These are phyloP conservation scores for Setophaga kirtlandii DNA, from an alignment of 2,113 vertebrate genomes.

Conservation along the genomic window DNA sequence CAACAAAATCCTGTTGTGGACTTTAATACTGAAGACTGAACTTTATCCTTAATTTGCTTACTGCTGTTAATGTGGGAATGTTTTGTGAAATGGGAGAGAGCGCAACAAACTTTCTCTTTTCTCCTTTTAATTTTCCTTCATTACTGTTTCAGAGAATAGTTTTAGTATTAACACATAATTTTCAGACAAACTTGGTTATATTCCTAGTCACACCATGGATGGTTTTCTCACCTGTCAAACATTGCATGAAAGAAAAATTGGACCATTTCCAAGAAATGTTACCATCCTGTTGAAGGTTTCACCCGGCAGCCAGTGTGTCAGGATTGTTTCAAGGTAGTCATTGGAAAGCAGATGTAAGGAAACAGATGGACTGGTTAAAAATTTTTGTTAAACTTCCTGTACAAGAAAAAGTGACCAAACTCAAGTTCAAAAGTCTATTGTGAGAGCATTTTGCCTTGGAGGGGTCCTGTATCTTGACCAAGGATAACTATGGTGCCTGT, in stretches of 20 bases:
- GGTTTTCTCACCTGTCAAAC: not conserved
- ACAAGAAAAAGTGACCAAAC: not conserved
- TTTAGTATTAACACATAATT: not conserved
- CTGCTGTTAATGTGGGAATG: not conserved
- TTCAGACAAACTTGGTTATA: not conserved
- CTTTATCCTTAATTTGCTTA: not conserved
- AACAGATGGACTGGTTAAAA: not conserved
- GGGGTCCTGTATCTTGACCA: accelerated
- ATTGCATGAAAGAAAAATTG: not conserved
- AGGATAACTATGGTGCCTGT: not conserved
- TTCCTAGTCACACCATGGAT: not conserved
- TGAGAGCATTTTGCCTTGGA: not conserved
- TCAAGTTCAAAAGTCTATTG: not conserved
- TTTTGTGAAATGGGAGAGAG: not conserved
- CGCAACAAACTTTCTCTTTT: not conserved
- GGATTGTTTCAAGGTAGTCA: not conserved
- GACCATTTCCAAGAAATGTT: not conserved
- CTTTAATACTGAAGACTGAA: not conserved
- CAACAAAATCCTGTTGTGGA: not conserved
- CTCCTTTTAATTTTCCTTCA: not conserved
- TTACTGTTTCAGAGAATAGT: not conserved
- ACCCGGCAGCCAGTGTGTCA: not conserved
- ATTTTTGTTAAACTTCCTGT: conserved; percentile 22
- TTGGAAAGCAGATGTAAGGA: conserved; percentile 1
- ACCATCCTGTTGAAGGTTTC: not conserved